Percentiles rank a stretch among this genome's conserved stretches.
phyloP scores from a whole-genome alignment of 2,113 vertebrate genomes.

The Ahaetulla prasina region DNA sequence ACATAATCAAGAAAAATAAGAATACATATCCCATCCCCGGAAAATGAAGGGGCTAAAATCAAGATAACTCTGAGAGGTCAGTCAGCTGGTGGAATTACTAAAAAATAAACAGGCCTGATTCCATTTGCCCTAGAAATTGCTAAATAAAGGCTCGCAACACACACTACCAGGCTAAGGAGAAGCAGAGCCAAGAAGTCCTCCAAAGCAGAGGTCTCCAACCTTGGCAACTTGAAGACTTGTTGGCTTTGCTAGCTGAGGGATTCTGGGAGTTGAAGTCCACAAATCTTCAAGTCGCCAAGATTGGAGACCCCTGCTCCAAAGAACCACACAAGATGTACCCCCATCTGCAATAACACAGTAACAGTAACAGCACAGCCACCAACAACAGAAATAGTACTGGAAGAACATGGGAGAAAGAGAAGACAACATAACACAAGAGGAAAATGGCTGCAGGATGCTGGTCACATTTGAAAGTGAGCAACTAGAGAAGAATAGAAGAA shows the following conservation, averaged over 20 bases:
- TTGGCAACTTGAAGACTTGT: no score
- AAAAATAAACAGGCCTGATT: neutral
- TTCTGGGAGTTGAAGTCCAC: no score
- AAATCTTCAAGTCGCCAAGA: no score
- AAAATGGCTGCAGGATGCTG: neutral
- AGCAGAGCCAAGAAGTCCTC: neutral
- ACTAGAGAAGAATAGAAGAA: neutral
- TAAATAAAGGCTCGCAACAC: neutral
- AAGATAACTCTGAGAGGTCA: neutral
- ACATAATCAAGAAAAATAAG: neutral
- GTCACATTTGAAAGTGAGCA: neutral
- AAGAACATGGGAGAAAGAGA: neutral
- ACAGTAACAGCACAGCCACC: neutral
- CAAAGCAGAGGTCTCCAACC: no score
- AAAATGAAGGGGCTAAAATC: neutral
- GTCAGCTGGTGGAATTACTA: neutral
- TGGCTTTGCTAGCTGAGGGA: no score
- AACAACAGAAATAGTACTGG: neutral
- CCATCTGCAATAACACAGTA: neutral
- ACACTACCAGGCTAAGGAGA: neutral
- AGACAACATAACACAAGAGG: neutral
- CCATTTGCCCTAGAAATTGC: neutral
- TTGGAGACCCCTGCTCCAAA: no score
- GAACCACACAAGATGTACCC: neutral
- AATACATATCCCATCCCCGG: neutral